phyloP scores from a whole-genome alignment of 2,113 vertebrate genomes.

The Phrynocephalus versicolor region DNA sequence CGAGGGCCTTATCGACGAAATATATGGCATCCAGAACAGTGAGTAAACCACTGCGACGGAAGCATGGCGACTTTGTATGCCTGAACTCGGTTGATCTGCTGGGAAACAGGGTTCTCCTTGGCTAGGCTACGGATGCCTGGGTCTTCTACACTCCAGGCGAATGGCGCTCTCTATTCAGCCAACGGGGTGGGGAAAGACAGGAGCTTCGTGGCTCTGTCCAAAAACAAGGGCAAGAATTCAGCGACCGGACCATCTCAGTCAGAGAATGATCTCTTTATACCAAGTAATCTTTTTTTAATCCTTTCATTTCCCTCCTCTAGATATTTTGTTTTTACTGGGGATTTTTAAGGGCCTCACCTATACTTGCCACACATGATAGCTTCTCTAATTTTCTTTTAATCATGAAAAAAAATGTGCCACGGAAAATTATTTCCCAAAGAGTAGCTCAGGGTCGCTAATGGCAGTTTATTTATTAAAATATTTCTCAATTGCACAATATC shows the following conservation, averaged over 20 bases:
- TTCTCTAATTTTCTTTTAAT: not conserved
- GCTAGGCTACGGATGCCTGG: not conserved
- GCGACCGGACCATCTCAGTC: not conserved
- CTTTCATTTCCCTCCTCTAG: not conserved
- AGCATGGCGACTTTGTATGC: not conserved
- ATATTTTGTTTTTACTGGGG: not conserved
- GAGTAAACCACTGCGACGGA: conserved; percentile 46
- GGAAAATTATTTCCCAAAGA: not conserved
- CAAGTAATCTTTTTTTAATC: not conserved
- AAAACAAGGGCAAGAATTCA: not conserved
- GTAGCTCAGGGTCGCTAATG: not conserved
- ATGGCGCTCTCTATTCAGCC: too few species aligned
- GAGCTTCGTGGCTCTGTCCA: not conserved
- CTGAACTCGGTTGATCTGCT: not conserved
- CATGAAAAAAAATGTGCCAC: not conserved
- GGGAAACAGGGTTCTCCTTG: not conserved
- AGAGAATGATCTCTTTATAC: too few species aligned
- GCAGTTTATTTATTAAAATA: not conserved
- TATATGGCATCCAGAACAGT: conserved; percentile 97
- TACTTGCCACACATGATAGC: not conserved
- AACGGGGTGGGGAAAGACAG: not conserved
- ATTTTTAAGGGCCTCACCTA: not conserved
- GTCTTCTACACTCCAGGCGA: too few species aligned
- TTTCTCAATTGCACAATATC: too few species aligned
- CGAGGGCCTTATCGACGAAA: conserved; percentile 96